Evolutionary conservation across 2,797 vertebrate genomes (phyloP), one percentile per base, ranked within the genome.

Genomic region (Enteromius fasciolatus): DNA sequence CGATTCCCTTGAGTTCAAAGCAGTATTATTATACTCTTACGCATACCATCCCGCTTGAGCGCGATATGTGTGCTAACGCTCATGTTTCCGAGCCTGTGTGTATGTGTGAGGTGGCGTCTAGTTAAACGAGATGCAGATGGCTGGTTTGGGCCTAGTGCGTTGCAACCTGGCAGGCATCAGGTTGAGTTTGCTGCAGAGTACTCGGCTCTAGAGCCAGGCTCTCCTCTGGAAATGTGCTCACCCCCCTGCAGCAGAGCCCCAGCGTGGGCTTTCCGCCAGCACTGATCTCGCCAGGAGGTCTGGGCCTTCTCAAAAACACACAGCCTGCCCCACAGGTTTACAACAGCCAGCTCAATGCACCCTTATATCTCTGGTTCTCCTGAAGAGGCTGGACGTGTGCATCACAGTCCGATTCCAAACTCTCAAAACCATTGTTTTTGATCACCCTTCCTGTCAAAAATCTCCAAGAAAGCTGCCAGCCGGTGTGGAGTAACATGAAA

Each of bases 111-210:
- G 84, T 77, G 63, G 59, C 72, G 75, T 75, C 78, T 44, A 52
- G 70, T 70, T 84, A 89, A 90, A 90, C 81, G 75, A 89, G 84
- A 84, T 87, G 80, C 87, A 90, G 87, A 89, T 91, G 89, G 84
- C 74, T 86, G 72, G 48, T 76, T 52, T 67, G 25, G 81, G 80
- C 79, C 72, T 57, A 39, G 86, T 79, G 81, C 44, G 63, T 76
- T 74, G 44, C 12, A 69, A 78, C 77, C 88, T 90, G 87, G 86
- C 84, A 88, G 87, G 81, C 83, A 80, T 88, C 88, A 83, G 76
- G 66, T 80, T 83, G 64, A 85, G 79, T 84, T 85, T 86, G 78
- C 83, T 76, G 83, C 68, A 78, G 82, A 82, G 48, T 48, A 66
- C 76, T 87, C 76, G n/a, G 39, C 36, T 78, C 75, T 20, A 77